phyloP scores from a whole-genome alignment of 2,888 invertebrate genomes.

The Augiades crinisus region DNA sequence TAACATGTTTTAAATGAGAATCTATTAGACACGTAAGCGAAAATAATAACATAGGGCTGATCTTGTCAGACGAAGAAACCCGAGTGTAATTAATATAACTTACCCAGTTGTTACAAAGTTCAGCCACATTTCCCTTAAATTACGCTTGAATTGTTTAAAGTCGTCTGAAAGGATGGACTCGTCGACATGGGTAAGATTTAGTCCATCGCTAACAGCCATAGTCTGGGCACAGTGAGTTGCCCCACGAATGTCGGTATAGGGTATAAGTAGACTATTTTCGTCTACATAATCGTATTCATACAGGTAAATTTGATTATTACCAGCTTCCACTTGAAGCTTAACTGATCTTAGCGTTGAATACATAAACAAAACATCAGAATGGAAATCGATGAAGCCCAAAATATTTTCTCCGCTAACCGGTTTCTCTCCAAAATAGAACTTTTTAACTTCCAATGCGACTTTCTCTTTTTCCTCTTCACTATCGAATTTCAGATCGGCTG shows the following conservation, averaged over 20 bases:
- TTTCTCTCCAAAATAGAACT: constrained; percentile 48
- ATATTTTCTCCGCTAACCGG: constrained; percentile 34
- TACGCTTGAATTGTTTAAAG: constrained; percentile 35
- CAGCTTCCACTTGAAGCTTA: constrained; percentile 37
- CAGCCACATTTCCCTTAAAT: too few relatives aligned
- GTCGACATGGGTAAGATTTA: background rate
- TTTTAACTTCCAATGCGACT: constrained; percentile 38
- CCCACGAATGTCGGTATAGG: constrained; percentile 40
- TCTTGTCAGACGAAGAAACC: too few relatives aligned
- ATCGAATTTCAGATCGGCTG: constrained; percentile 47
- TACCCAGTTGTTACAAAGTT: too few relatives aligned
- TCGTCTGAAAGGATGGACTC: constrained; percentile 18
- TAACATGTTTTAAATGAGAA: too few relatives aligned
- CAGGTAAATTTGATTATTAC: constrained; percentile 39
- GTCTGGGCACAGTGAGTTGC: constrained; percentile 46
- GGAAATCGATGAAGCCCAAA: constrained; percentile 38
- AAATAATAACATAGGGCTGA: too few relatives aligned
- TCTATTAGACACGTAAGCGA: too few relatives aligned
- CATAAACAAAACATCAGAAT: constrained; percentile 52
- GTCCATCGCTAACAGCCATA: constrained; percentile 30
- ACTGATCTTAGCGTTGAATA: constrained; percentile 42
- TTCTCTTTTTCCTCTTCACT: too few relatives aligned
- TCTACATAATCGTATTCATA: constrained; percentile 49
- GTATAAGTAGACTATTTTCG: constrained; percentile 36
- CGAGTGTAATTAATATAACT: too few relatives aligned